These are phyloP conservation scores for Xestia rhomboidea DNA, from an alignment of 2,888 invertebrate species.

Conservation along the genomic window DNA sequence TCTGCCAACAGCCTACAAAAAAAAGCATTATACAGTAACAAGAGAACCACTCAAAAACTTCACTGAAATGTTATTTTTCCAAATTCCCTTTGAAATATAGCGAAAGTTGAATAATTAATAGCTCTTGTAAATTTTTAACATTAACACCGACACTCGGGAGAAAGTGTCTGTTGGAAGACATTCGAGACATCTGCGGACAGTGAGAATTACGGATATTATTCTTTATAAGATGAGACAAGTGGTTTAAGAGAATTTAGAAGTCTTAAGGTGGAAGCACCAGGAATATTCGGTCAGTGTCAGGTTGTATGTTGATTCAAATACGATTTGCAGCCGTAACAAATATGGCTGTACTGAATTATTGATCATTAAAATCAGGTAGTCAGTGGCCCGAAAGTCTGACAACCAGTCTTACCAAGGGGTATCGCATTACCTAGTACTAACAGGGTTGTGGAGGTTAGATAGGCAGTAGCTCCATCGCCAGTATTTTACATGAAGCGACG, in stretches of 20 bases:
- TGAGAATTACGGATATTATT: conserved; percentile 25
- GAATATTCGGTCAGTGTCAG: no score
- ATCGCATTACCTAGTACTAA: no score
- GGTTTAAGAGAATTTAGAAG: neutral
- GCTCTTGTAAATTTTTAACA: conserved; percentile 56
- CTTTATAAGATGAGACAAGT: conserved; percentile 11
- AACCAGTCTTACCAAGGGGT: no score
- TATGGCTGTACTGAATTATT: no score
- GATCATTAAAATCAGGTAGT: no score
- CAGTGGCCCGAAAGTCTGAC: no score
- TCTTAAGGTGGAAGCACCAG: no score
- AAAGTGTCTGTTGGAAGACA: conserved; percentile 40
- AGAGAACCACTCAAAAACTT: conserved; percentile 23
- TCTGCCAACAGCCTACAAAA: conserved; percentile 6
- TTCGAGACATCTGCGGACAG: conserved; percentile 55
- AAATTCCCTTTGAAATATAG: conserved; percentile 57
- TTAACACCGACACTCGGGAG: conserved; percentile 43
- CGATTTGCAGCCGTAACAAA: no score
- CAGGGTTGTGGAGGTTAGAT: no score
- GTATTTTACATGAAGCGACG: neutral
- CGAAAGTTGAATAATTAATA: conserved; percentile 61
- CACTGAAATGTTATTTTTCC: conserved; percentile 24
- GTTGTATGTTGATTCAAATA: no score
- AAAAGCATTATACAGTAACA: conserved; percentile 13
- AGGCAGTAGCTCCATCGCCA: no score